phyloP scores from a whole-genome alignment of 2,888 invertebrate species.

The Lithodes maja region DNA sequence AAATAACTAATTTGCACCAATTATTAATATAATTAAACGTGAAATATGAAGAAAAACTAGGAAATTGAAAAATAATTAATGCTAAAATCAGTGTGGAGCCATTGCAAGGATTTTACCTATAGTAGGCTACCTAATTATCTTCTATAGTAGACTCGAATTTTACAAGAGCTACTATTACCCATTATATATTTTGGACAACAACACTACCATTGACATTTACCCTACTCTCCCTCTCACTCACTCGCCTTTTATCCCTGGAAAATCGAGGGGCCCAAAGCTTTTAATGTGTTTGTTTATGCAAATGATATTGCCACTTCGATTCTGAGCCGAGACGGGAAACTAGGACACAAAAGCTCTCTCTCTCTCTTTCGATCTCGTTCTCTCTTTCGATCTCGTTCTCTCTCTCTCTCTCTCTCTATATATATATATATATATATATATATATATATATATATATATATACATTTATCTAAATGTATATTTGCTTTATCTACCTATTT shows the following conservation, averaged over 20 bases:
- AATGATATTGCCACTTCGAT: constrained; percentile 20
- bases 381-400: not conserved
- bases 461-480: not conserved
- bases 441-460: not conserved
- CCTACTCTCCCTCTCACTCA: not conserved
- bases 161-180: too few species aligned
- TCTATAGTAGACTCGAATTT: too few species aligned
- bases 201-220: not conserved
- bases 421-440: not conserved
- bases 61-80: too few species aligned
- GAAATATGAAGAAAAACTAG: too few species aligned
- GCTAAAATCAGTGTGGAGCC: too few species aligned
- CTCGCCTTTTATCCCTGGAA: not conserved
- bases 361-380: not conserved
- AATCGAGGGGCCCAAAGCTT: constrained; percentile 4
- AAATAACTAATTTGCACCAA: too few species aligned
- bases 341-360: not conserved
- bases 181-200: not conserved
- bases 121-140: too few species aligned
- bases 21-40: too few species aligned
- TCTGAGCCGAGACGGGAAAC: not conserved
- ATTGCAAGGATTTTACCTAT: too few species aligned
- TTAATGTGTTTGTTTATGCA: constrained; percentile 17
- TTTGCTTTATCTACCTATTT: too few species aligned
- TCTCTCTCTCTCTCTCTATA: not conserved